Evolutionary conservation across 2,797 vertebrate species (phyloP), one percentile per base, ranked within the genome.

Genomic region (Lagocephalus sceleratus): DNA sequence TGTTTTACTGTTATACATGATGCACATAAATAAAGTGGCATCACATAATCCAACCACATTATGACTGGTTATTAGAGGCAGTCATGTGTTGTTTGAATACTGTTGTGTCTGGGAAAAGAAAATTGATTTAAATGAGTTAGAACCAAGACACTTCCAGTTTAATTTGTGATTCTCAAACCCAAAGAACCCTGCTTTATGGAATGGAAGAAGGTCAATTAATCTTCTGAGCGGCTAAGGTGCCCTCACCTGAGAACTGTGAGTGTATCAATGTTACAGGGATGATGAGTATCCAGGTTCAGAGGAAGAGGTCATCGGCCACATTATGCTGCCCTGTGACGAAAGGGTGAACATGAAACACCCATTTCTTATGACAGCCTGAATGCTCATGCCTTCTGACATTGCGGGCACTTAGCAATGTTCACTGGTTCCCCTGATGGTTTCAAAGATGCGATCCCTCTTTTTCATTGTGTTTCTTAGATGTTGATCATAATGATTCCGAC

Each of bases 261-360:
- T 63, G 25, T 52, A n/a, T 8, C 29, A 82, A 69, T 64, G 62
- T 72, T 1, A 19, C 55, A 42, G 64, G 83, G 84, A 88, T 75
- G 84, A 89, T 82, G 75, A 61, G 66, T 75, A 78, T 39, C 26
- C 46, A 8, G 38, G 64, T 65, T 78, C 66, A 73, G 82, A 83
- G 68, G 47, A 71, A 29, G 69, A 74, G 79, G 85, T 88, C 85
- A 83, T 67, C 59, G 55, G 54, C 71, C 68, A 63, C 63, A 35
- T 81, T 69, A 70, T 57, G 26, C 74, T 42, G 47, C 68, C 40
- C 44, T 26, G 60, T 40, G 9, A 69, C 73, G 55, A 47, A 68
- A 72, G 82, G 79, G 71, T 81, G 66, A 78, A 85, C 85, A 86
- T 19, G 69, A 66, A 85, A 83, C 73, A 59, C 53, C 82, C 86